Percentiles rank a stretch among this genome's conserved stretches.
Evolutionary conservation across 2,113 vertebrate species (phyloP).

Genomic region (Hydropotes inermis): DNA sequence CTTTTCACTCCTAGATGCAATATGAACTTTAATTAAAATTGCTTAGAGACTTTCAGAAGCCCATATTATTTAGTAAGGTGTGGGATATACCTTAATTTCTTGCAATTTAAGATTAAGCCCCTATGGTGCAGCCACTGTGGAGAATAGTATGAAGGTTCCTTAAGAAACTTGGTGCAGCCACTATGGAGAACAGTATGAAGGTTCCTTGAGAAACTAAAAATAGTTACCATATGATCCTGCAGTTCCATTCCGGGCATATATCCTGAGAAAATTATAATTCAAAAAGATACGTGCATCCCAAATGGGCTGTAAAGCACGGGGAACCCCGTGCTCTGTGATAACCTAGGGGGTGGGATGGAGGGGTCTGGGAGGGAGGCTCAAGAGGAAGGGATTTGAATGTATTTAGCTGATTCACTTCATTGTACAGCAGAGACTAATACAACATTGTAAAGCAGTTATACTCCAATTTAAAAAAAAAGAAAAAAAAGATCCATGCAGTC

Average conservation of each 20-base stretch:
- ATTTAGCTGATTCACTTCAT: background rate
- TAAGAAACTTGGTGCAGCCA: background rate
- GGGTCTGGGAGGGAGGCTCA: background rate
- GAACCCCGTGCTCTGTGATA: background rate
- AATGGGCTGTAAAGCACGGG: background rate
- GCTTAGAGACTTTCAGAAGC: constrained; percentile 25
- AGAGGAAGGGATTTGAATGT: background rate
- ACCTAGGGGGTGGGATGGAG: background rate
- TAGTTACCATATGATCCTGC: background rate
- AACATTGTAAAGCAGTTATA: background rate
- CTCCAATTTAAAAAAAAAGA: background rate
- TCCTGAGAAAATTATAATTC: background rate
- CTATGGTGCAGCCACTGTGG: background rate
- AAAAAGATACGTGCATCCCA: background rate
- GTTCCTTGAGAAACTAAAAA: background rate
- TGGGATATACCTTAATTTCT: background rate
- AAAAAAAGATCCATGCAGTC: background rate
- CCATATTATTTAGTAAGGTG: background rate
- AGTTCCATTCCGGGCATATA: background rate
- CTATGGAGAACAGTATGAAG: background rate
- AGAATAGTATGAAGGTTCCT: background rate
- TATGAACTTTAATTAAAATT: background rate
- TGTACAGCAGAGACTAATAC: background rate
- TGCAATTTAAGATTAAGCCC: background rate
- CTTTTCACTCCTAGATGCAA: background rate